These are phyloP conservation scores for Huso huso DNA, from an alignment of 2,797 vertebrate genomes.

Conservation along the genomic window DNA sequence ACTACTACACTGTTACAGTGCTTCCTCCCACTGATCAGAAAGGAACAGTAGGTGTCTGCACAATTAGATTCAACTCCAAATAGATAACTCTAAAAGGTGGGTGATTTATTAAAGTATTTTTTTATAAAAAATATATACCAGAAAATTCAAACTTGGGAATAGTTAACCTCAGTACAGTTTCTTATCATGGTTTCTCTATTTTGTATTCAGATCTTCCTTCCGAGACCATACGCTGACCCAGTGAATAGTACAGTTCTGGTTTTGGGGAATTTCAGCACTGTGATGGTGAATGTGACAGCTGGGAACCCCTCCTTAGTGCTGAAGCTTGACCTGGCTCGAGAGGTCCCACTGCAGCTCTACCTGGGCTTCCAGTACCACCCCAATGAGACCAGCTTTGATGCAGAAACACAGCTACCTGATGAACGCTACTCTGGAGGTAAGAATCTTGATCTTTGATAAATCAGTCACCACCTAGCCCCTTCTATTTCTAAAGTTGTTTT, in stretches of 20 bases:
- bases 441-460: neutral
- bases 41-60: too few relatives aligned
- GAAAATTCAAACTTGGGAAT: too few relatives aligned
- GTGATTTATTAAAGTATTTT: too few relatives aligned
- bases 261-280: conserved; percentile 65
- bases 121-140: too few relatives aligned
- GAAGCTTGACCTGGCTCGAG: conserved; percentile 67
- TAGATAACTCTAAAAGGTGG: too few relatives aligned
- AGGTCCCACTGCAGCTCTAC: conserved; percentile 64
- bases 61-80: too few relatives aligned
- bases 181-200: neutral
- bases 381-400: conserved; percentile 61
- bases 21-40: too few relatives aligned
- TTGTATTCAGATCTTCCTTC: conserved; percentile 69
- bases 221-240: conserved; percentile 47
- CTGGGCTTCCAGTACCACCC: conserved; percentile 72
- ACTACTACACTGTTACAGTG: too few relatives aligned
- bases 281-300: conserved; percentile 71
- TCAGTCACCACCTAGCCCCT: neutral
- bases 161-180: too few relatives aligned
- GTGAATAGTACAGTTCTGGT: conserved; percentile 64
- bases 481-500: too few relatives aligned
- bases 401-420: conserved; percentile 56
- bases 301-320: conserved; percentile 70
- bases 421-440: conserved; percentile 60